Evolutionary conservation across 2,797 vertebrate genomes (phyloP).

Genomic region (Psittacula derbiana): DNA sequence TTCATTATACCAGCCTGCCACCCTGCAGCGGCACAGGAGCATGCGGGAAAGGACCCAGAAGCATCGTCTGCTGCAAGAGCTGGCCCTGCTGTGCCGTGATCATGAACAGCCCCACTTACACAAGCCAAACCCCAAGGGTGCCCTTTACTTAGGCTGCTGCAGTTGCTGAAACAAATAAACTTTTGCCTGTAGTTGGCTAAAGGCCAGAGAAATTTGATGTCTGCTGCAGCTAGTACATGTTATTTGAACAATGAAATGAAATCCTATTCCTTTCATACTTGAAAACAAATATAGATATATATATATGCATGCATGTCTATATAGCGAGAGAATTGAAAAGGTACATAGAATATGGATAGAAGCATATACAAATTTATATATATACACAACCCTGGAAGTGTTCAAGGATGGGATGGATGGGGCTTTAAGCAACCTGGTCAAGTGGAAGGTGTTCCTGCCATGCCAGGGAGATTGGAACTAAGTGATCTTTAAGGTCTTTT

Average conservation of each 20-base stretch:
- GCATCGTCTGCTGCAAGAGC: neutral
- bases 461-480: neutral
- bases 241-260: neutral
- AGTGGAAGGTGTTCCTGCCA: neutral
- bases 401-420: neutral
- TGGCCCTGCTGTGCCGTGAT: neutral
- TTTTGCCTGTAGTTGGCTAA: neutral
- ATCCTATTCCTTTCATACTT: neutral
- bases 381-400: neutral
- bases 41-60: neutral
- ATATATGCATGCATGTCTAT: neutral
- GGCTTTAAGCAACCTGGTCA: neutral
- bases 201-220: neutral
- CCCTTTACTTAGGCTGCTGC: neutral
- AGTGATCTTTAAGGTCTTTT: neutral
- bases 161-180: conserved; percentile 38
- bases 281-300: neutral
- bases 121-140: neutral
- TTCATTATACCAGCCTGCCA: neutral
- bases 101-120: neutral
- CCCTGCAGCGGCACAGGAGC: neutral
- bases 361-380: neutral
- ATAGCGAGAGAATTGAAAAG: neutral
- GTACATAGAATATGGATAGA: neutral
- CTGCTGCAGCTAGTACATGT: neutral